Percentiles rank a stretch among this genome's conserved stretches.
phyloP scores from a whole-genome alignment of 2,797 vertebrate species.

The Crenuchus spilurus region DNA sequence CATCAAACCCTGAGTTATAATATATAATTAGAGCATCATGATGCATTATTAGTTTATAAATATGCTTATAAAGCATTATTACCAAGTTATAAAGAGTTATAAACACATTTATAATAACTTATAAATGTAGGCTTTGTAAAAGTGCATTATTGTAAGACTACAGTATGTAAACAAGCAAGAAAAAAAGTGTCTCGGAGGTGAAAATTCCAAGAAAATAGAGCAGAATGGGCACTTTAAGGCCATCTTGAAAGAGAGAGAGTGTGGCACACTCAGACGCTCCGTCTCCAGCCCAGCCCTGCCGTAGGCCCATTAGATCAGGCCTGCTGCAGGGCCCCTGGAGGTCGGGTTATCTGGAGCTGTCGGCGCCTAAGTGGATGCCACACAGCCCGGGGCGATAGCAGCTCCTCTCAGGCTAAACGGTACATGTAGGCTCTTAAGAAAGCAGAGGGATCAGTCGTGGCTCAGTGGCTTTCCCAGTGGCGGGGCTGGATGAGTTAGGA shows the following conservation, averaged over 20 bases:
- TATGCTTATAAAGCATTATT: too few relatives aligned
- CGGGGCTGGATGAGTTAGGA: constrained; percentile 15
- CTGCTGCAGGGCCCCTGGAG: constrained; percentile 42
- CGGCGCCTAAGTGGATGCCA: constrained; percentile 59
- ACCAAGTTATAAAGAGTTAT: too few relatives aligned
- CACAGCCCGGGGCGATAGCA: constrained; percentile 60
- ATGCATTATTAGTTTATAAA: too few relatives aligned
- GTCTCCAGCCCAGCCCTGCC: constrained; percentile 43
- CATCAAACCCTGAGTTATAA: too few relatives aligned
- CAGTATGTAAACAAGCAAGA: too few relatives aligned
- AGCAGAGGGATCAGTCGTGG: constrained; percentile 72
- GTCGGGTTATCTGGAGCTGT: constrained; percentile 58
- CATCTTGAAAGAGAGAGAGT: constrained; percentile 27
- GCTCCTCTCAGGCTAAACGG: constrained; percentile 31
- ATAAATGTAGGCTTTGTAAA: too few relatives aligned
- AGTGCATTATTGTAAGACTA: too few relatives aligned
- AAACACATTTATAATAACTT: too few relatives aligned
- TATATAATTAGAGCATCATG: too few relatives aligned
- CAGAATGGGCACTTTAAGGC: constrained; percentile 14
- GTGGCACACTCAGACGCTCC: constrained; percentile 29
- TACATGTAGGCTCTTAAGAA: constrained; percentile 74
- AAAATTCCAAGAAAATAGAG: neutral
- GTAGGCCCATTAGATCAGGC: constrained; percentile 47
- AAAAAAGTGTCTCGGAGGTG: too few relatives aligned
- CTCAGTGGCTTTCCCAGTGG: constrained; percentile 63